phyloP scores from a whole-genome alignment of 2,888 invertebrate species.

The Stenoptilia bipunctidactyla region DNA sequence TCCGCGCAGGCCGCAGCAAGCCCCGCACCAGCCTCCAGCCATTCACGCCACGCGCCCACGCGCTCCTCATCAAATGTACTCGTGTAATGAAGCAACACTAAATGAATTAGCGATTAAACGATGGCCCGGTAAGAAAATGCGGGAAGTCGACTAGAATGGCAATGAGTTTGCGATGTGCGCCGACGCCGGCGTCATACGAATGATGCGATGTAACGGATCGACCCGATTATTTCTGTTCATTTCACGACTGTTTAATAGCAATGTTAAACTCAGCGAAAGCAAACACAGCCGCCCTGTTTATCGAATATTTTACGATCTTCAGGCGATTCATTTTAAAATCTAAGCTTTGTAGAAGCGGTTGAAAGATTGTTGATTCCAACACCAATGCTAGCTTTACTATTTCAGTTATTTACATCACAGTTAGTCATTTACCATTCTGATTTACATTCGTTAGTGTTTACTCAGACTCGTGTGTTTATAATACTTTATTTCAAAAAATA shows the following conservation, averaged over 20 bases:
- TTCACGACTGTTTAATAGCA: slow-evolving; percentile 71
- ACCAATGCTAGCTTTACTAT: slow-evolving; percentile 50
- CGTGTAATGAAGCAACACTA: slow-evolving; percentile 28
- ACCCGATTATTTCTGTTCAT: slow-evolving; percentile 69
- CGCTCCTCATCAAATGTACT: background rate
- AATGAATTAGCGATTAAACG: slow-evolving; percentile 44
- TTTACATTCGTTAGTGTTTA: slow-evolving; percentile 63
- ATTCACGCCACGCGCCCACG: slow-evolving; percentile 5
- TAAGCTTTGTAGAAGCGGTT: slow-evolving; percentile 56
- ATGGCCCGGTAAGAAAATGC: slow-evolving; percentile 43
- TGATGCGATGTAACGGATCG: slow-evolving; percentile 66
- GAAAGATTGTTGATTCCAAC: slow-evolving; percentile 59
- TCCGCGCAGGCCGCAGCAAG: background rate
- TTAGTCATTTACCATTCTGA: slow-evolving; percentile 68
- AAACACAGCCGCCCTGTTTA: slow-evolving; percentile 67
- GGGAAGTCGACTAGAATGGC: slow-evolving; percentile 41
- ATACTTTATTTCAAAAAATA: slow-evolving; percentile 63
- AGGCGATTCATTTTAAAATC: slow-evolving; percentile 64
- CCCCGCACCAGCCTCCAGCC: slow-evolving; percentile 9
- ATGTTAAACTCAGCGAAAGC: slow-evolving; percentile 67
- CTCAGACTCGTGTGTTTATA: slow-evolving; percentile 60
- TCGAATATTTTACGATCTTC: slow-evolving; percentile 68
- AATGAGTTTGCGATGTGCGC: slow-evolving; percentile 32
- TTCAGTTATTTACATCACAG: slow-evolving; percentile 65
- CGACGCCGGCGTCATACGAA: slow-evolving; percentile 61